A percentile compares a stretch with the other conserved stretches of the same genome.
phyloP scores from a whole-genome alignment of 1,140 invertebrate species.

The Megathymus violae region DNA sequence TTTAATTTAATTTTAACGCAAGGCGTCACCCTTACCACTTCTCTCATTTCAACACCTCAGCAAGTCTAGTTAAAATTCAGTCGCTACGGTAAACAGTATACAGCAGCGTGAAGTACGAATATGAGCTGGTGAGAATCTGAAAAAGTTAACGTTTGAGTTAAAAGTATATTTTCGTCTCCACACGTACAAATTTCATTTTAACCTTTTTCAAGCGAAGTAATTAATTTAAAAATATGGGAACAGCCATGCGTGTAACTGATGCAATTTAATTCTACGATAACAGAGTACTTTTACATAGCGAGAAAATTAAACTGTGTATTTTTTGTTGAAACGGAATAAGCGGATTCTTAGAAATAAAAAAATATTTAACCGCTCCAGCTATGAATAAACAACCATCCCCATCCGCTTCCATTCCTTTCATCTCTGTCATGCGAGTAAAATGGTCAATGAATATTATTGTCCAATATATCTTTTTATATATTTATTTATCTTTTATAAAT shows the following conservation, averaged over 20 bases:
- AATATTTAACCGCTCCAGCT: too few species aligned
- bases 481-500: too few species aligned
- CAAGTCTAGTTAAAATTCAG: conserved; percentile 35
- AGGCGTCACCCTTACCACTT: conserved; percentile 6
- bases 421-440: too few species aligned
- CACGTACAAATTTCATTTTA: conserved; percentile 8
- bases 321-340: too few species aligned
- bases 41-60: conserved; percentile 2
- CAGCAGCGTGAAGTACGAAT: conserved; percentile 68
- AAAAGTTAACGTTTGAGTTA: conserved; percentile 42
- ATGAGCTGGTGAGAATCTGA: conserved; percentile 68
- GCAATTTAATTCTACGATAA: neutral
- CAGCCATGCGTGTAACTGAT: neutral
- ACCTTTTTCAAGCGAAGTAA: neutral
- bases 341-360: too few species aligned
- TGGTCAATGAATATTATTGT: too few species aligned
- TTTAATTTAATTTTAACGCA: conserved; percentile 14
- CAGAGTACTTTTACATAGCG: neutral
- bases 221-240: conserved; percentile 15
- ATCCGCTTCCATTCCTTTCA: too few species aligned
- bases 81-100: conserved; percentile 59
- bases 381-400: too few species aligned
- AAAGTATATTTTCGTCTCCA: conserved; percentile 6
- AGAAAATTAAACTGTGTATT: too few species aligned
- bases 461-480: too few species aligned